Evolutionary conservation across 1,140 invertebrate species (phyloP).

Genomic region (Pseudomyrmex gracilis): DNA sequence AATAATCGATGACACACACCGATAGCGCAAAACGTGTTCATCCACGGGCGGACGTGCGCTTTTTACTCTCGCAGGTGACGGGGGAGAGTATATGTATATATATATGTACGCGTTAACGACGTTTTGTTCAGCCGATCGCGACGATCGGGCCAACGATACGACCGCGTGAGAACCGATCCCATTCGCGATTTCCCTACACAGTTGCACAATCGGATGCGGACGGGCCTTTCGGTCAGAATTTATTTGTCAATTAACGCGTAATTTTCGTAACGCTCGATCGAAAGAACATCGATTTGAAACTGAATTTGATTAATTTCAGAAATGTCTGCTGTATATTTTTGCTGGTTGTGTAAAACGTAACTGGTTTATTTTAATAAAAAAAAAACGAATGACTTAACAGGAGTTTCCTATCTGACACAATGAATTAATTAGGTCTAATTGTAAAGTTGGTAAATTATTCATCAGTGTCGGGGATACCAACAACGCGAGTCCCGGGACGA

Average conservation of each 20-base stretch:
- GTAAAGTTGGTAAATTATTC: neutral
- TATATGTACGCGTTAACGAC: conserved; percentile 19
- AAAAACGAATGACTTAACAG: neutral
- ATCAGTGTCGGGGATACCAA: neutral
- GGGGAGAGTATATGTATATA: conserved; percentile 24
- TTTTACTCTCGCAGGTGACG: conserved; percentile 45
- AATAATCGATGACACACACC: conserved; percentile 61
- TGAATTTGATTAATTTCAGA: neutral
- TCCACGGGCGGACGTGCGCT: conserved; percentile 23
- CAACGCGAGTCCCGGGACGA: neutral
- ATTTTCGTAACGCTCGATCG: neutral
- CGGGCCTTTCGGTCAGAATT: neutral
- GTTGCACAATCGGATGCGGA: neutral
- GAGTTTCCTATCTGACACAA: neutral
- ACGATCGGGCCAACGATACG: conserved; percentile 25
- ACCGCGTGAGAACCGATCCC: conserved; percentile 9
- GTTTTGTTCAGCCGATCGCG: conserved; percentile 45
- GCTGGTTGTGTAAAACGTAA: too few relatives aligned
- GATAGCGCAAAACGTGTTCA: conserved; percentile 60
- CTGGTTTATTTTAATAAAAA: too few relatives aligned
- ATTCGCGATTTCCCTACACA: neutral
- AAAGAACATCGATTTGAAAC: too few relatives aligned
- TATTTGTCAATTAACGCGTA: neutral
- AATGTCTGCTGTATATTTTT: neutral
- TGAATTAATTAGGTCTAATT: neutral